A percentile compares a stretch with the other conserved stretches of the same genome.
Conservation (phyloP, 2,888 invertebrate genomes). For the Macaria notata region DNA sequence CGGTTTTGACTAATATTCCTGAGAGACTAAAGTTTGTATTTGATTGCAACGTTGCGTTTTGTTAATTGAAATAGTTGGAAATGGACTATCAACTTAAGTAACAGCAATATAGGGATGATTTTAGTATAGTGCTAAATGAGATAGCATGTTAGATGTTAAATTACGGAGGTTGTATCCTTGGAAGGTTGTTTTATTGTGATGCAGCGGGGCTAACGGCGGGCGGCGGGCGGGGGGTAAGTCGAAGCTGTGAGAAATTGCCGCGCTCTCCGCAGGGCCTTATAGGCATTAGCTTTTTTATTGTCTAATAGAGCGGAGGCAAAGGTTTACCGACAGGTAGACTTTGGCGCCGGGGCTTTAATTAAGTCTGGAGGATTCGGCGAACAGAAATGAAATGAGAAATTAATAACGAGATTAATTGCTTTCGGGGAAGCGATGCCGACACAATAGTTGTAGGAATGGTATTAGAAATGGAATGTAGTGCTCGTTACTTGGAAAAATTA, state of each 20-base stretch:
- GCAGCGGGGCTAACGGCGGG: slow-evolving; percentile 40
- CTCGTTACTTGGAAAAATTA: slow-evolving; percentile 20
- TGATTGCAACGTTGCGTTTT: slow-evolving; percentile 24
- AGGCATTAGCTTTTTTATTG: slow-evolving; percentile 78
- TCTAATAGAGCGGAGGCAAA: slow-evolving; percentile 76
- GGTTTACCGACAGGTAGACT: slow-evolving; percentile 74
- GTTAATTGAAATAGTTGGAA: slow-evolving; percentile 16
- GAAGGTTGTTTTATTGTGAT: slow-evolving; percentile 78
- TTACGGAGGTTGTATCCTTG: slow-evolving; percentile 80
- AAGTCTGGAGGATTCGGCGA: slow-evolving; percentile 64
- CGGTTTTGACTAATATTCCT: slow-evolving; percentile 44
- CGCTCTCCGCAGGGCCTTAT: slow-evolving; percentile 63
- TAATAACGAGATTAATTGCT: slow-evolving; percentile 50
- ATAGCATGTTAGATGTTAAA: slow-evolving; percentile 59
- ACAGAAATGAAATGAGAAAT: slow-evolving; percentile 54
- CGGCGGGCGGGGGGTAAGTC: slow-evolving; percentile 43
- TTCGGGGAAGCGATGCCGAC: slow-evolving; percentile 29
- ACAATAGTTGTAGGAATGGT: slow-evolving; percentile 28
- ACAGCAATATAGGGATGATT: slow-evolving; percentile 39
- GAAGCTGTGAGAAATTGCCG: slow-evolving; percentile 76
- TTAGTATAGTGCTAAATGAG: slow-evolving; percentile 39
- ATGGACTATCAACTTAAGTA: slow-evolving; percentile 6
- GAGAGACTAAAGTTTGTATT: slow-evolving; percentile 38
- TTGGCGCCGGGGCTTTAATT: slow-evolving; percentile 77
- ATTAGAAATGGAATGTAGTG: slow-evolving; percentile 32